Conservation (phyloP, 2,113 vertebrate genomes). For the Saimiri boliviensis region DNA sequence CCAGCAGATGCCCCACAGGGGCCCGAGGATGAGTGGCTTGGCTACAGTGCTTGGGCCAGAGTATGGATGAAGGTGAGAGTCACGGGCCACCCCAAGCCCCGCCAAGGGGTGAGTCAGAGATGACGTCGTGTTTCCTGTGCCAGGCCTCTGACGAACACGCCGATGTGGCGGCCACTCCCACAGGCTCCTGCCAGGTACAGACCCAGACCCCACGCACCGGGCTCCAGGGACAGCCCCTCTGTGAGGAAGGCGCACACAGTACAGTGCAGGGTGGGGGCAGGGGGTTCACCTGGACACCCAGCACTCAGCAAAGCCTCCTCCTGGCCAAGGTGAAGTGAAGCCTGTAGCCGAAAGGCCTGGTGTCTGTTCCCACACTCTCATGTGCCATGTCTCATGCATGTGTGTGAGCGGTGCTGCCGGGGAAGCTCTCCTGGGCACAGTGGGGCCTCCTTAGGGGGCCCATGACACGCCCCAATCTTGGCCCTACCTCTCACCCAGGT, state of each 20-base stretch:
- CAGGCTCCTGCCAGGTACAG: conserved; percentile 4
- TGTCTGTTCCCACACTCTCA: fast-evolving
- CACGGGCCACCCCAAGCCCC: background rate
- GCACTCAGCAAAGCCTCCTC: background rate
- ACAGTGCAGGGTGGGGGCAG: background rate
- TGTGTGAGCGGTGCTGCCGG: background rate
- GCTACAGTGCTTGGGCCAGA: background rate
- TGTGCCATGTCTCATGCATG: too few relatives aligned
- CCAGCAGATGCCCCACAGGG: background rate
- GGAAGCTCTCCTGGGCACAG: background rate
- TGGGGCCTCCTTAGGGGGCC: background rate
- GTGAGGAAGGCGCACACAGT: background rate
- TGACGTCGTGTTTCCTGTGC: conserved; percentile 56
- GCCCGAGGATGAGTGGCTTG: background rate
- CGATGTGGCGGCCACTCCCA: background rate
- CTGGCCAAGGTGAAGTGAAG: background rate
- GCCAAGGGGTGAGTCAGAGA: conserved; percentile 46
- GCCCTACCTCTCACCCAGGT: background rate
- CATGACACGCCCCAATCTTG: fast-evolving
- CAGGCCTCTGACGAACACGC: background rate
- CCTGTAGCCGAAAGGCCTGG: background rate
- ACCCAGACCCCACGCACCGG: background rate
- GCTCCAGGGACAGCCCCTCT: background rate
- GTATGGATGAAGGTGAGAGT: conserved; percentile 39
- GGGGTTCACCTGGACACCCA: background rate